Evolutionary conservation across 1,140 invertebrate species (phyloP).

Genomic region (Rhysida immarginata): DNA sequence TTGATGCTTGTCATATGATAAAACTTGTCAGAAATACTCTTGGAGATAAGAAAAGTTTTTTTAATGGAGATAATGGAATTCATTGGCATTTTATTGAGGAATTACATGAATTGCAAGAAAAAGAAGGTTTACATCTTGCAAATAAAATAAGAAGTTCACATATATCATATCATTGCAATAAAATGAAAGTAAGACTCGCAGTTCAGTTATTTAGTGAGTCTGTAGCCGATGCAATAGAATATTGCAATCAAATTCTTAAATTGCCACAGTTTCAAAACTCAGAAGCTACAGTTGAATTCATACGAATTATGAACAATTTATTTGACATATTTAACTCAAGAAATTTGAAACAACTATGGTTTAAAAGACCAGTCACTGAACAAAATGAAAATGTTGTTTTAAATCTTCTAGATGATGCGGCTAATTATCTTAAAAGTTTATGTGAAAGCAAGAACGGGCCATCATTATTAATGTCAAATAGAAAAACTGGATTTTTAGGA

Average conservation of each 20-base stretch:
- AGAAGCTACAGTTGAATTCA: neutral
- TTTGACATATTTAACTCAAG: neutral
- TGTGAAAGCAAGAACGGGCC: neutral
- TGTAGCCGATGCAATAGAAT: neutral
- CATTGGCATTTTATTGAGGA: slow-evolving; percentile 17
- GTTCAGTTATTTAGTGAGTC: neutral
- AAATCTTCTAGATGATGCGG: neutral
- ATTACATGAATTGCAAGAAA: slow-evolving; percentile 20
- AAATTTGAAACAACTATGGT: neutral
- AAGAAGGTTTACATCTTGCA: slow-evolving; percentile 18
- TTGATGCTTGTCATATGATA: slow-evolving; percentile 22
- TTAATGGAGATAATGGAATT: slow-evolving; percentile 16
- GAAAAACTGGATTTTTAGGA: neutral
- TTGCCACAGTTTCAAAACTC: neutral
- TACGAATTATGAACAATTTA: neutral
- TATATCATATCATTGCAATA: slow-evolving; percentile 21
- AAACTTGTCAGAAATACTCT: slow-evolving; percentile 24
- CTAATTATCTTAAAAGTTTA: neutral
- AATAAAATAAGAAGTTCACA: slow-evolving; percentile 22
- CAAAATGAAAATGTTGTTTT: neutral
- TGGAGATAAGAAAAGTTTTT: slow-evolving; percentile 18
- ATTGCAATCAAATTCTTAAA: neutral
- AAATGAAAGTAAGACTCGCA: slow-evolving; percentile 22
- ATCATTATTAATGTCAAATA: neutral
- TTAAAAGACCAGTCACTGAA: neutral